These are phyloP conservation scores for Panagrolaimus sp. DNA, from an alignment of 1,140 invertebrate species.

Conservation along the genomic window DNA sequence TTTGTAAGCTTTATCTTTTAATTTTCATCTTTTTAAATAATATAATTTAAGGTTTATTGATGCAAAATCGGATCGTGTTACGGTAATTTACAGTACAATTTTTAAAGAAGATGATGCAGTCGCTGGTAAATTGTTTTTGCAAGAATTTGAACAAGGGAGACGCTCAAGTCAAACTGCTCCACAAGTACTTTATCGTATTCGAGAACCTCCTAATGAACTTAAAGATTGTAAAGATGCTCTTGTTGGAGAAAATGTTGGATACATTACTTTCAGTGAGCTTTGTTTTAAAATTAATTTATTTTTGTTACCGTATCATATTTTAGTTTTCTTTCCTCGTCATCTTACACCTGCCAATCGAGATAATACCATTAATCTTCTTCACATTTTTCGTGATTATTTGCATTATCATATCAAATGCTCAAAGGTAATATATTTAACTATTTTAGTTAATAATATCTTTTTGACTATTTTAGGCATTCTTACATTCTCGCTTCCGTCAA, in stretches of 20 bases:
- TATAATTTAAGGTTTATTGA: background rate
- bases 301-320: background rate
- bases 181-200: background rate
- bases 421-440: background rate
- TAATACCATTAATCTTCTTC: background rate
- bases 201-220: background rate
- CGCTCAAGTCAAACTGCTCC: background rate
- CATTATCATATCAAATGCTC: background rate
- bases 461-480: too few species aligned
- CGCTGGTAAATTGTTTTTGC: background rate
- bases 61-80: slow-evolving; percentile 7
- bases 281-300: background rate
- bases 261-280: background rate
- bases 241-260: background rate
- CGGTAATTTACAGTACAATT: background rate
- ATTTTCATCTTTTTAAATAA: background rate
- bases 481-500: too few species aligned
- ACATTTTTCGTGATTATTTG: background rate
- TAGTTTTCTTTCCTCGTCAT: slow-evolving; percentile 2
- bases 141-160: background rate
- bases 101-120: slow-evolving; percentile 1
- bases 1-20: background rate
- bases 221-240: background rate
- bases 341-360: background rate
- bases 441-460: too few species aligned